A percentile compares a stretch with the other conserved stretches of the same genome.
phyloP scores from a whole-genome alignment of 2,888 invertebrate species.

The Cremastinae sp. region DNA sequence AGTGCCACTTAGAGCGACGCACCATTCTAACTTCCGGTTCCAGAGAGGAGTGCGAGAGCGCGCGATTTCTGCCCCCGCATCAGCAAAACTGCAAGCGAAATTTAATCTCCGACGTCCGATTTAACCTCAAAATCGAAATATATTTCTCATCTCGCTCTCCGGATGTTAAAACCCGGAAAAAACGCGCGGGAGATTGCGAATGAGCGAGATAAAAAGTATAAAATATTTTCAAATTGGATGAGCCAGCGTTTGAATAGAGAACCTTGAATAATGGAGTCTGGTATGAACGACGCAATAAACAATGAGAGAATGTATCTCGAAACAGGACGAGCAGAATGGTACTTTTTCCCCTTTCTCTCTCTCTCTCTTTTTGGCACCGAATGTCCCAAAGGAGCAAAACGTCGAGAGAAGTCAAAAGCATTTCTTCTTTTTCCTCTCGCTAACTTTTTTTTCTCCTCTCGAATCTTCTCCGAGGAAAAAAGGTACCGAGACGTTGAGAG shows the following conservation, averaged over 20 bases:
- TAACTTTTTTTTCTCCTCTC: slow-evolving; percentile 24
- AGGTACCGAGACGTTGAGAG: slow-evolving; percentile 68
- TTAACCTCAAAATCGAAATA: slow-evolving; percentile 34
- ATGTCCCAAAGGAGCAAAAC: slow-evolving; percentile 16
- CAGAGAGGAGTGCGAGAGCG: slow-evolving; percentile 42
- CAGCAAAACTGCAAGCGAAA: too few species aligned
- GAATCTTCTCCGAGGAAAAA: slow-evolving; percentile 62
- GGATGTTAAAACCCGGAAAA: background rate
- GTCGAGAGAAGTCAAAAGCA: slow-evolving; percentile 29
- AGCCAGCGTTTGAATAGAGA: background rate
- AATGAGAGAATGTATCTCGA: background rate
- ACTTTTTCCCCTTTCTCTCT: background rate
- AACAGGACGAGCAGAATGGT: background rate
- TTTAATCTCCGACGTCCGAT: background rate
- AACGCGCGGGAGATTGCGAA: background rate
- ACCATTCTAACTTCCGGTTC: slow-evolving; percentile 58
- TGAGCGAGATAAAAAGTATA: background rate
- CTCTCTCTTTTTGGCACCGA: background rate
- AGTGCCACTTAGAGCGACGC: slow-evolving; percentile 60
- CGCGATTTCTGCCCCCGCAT: background rate
- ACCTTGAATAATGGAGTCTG: too few species aligned
- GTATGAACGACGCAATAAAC: background rate
- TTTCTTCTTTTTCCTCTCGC: slow-evolving; percentile 8
- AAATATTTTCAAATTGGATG: background rate
- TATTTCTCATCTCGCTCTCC: too few species aligned